These are phyloP conservation scores for Trematomus loennbergii DNA, from an alignment of 2,113 vertebrate species.

Conservation along the genomic window DNA sequence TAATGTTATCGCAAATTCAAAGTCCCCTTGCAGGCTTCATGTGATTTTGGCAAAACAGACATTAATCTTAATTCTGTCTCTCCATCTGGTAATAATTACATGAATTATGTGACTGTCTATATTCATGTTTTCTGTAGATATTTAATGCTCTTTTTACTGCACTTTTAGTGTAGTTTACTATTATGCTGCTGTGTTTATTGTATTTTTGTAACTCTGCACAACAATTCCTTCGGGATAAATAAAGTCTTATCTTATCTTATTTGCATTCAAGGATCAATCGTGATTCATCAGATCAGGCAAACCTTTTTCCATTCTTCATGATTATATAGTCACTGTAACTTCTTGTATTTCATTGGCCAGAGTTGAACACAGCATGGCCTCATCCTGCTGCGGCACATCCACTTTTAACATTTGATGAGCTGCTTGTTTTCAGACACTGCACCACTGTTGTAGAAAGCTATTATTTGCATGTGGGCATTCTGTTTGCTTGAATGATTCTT, in stretches of 20 bases:
- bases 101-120: too few relatives aligned
- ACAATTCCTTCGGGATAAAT: too few relatives aligned
- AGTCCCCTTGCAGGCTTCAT: not conserved
- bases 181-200: too few relatives aligned
- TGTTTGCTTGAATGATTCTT: slow-evolving; percentile 37
- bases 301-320: not conserved
- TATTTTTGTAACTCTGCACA: too few relatives aligned
- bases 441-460: slow-evolving; percentile 1
- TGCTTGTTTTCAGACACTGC: slow-evolving; percentile 27
- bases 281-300: not conserved
- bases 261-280: not conserved
- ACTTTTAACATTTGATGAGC: slow-evolving; percentile 30
- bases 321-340: slow-evolving; percentile 11
- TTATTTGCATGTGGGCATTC: slow-evolving; percentile 44
- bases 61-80: not conserved
- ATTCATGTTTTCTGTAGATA: too few relatives aligned
- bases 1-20: not conserved
- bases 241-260: too few relatives aligned
- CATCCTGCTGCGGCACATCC: slow-evolving; percentile 11
- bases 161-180: too few relatives aligned
- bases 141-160: too few relatives aligned
- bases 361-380: slow-evolving; percentile 28
- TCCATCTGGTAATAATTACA: too few relatives aligned
- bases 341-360: slow-evolving; percentile 5
- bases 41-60: not conserved